Conservation (phyloP, 2,113 vertebrate species). For the Nycticorax nycticorax region DNA sequence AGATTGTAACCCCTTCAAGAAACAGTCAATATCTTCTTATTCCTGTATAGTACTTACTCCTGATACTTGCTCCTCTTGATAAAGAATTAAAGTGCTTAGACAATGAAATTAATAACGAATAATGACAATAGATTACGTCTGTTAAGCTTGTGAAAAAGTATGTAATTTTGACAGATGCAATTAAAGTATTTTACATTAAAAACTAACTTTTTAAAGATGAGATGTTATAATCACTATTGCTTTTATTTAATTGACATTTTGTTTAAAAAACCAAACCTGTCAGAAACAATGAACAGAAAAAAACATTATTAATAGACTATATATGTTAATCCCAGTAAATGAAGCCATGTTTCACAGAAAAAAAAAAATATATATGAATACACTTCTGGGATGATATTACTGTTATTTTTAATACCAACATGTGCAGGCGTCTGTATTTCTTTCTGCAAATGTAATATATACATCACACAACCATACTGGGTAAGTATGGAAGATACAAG, state of each 20-base stretch:
- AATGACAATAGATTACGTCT: not conserved
- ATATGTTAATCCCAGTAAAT: not conserved
- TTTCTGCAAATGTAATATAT: not conserved
- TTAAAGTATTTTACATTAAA: not conserved
- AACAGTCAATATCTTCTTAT: not conserved
- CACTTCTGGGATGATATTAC: not conserved
- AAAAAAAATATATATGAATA: not conserved
- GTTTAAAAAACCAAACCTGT: not conserved
- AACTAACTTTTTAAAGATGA: not conserved
- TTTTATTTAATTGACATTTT: constrained; percentile 15
- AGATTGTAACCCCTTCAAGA: not conserved
- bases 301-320: not conserved
- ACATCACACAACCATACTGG: not conserved
- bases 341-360: not conserved
- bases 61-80: not conserved
- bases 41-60: not conserved
- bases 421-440: not conserved
- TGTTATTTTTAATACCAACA: not conserved
- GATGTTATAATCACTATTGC: not conserved
- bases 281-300: not conserved
- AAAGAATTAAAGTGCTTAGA: not conserved
- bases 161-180: not conserved
- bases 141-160: not conserved
- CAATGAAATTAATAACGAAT: not conserved
- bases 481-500: not conserved